A percentile compares a stretch with the other conserved stretches of the same genome.
Evolutionary conservation across 2,888 invertebrate species (phyloP).

Genomic region (Meteorus cinctellus): DNA sequence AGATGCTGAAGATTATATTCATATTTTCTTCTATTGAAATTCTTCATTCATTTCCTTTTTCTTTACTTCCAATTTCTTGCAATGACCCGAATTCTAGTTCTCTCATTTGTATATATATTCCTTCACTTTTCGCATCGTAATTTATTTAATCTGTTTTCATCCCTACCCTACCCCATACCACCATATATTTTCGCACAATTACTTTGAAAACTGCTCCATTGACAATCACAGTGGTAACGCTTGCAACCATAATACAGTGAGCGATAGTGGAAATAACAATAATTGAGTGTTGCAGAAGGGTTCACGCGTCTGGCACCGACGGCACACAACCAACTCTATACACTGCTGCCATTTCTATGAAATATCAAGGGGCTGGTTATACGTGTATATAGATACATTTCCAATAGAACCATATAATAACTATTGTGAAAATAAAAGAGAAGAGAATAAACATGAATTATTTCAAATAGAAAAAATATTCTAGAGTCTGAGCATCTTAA

Average conservation of each 20-base stretch:
- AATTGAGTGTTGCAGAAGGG: constrained; percentile 1
- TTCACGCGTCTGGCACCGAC: constrained; percentile 6
- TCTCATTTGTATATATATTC: background rate
- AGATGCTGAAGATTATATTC: background rate
- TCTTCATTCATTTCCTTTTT: background rate
- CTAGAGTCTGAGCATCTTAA: background rate
- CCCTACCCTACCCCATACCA: too few relatives aligned
- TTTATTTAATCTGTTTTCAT: background rate
- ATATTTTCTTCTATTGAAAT: background rate
- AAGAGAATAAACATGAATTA: background rate
- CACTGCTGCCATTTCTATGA: background rate
- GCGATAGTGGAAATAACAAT: background rate
- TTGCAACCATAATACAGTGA: background rate
- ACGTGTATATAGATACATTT: background rate
- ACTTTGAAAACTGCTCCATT: background rate
- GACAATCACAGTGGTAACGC: background rate
- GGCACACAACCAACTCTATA: background rate
- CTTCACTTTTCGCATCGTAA: background rate
- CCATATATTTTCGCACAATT: background rate
- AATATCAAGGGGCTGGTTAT: background rate
- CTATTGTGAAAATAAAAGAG: constrained; percentile 10
- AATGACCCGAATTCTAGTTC: background rate
- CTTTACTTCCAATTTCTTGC: background rate
- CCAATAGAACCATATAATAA: background rate
- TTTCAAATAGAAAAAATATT: constrained; percentile 14